phyloP scores from a whole-genome alignment of 2,888 invertebrate genomes.

The Piscicola geometra region DNA sequence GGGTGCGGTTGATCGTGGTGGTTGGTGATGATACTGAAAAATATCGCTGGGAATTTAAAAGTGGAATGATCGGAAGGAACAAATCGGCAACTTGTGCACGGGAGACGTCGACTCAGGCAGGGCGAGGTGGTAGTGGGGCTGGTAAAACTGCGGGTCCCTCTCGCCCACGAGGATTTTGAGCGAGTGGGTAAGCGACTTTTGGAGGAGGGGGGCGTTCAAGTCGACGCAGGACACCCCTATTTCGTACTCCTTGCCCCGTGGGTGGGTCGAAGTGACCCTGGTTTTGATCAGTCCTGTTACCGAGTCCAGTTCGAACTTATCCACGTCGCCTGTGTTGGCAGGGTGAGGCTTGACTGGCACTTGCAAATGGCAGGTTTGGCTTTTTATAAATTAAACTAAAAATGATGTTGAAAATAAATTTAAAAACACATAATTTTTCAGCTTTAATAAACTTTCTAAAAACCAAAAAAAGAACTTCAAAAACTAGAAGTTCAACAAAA shows the following conservation, averaged over 20 bases:
- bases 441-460: too few species aligned
- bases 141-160: conserved; percentile 92
- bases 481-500: too few species aligned
- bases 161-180: conserved; percentile 85
- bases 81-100: background rate
- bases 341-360: too few species aligned
- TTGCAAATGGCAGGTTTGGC: background rate
- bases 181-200: conserved; percentile 50
- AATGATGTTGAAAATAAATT: too few species aligned
- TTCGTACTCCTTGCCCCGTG: conserved; percentile 83
- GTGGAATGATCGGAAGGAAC: too few species aligned
- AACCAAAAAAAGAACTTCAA: too few species aligned
- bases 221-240: conserved; percentile 89
- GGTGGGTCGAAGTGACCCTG: conserved; percentile 42
- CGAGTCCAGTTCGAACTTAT: conserved; percentile 87
- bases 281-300: conserved; percentile 56
- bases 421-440: too few species aligned
- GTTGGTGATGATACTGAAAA: too few species aligned
- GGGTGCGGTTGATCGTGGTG: too few species aligned
- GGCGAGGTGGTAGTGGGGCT: conserved; percentile 87
- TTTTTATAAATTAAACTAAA: too few species aligned
- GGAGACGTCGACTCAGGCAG: conserved; percentile 71
- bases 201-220: conserved; percentile 40
- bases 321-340: conserved; percentile 49
- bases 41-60: too few species aligned